Evolutionary conservation across 1,140 invertebrate species (phyloP), one percentile per base, ranked within the genome.

Genomic region (Agrilus planipennis): DNA sequence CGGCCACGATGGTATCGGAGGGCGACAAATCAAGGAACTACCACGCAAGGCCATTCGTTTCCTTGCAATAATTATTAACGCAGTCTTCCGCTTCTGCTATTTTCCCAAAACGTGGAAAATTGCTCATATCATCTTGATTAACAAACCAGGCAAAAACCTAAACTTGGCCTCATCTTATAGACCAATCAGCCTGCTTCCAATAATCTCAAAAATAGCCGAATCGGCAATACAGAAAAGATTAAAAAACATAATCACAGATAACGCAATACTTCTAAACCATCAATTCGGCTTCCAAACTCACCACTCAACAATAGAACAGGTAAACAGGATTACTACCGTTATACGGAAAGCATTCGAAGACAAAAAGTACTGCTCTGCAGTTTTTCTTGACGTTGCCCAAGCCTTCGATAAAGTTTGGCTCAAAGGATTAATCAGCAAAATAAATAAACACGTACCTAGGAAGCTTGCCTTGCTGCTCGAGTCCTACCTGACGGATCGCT

Each of bases 381-480:
- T 36, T 1, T 57, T 55, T 38, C 30, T 57, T 12, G 52, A 53
- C 25, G 43, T 56, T 10, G 36, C 31, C 4, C 55, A 56, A 39
- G 50, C 54, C 12, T 59, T 53, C 35, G 46, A 57, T 46, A 49
- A 47, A 37, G 41, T 60, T 1, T 58, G 52, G 54, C 46, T 55
- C 23, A 16, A 46, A 22, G 51, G 57, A 7, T 18, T 47, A 16
- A 23, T 23, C 6, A 17, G 25, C 12, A 48, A 45, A 39, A 27
- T 50, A 2, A 44, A 44, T 0, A 40, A 12, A 18, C 12, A 41
- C 17, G 20, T 46, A 1, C 43, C 44, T 17, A 30, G 12, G 6
- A 42, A 44, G 23, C 46, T 48, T 19, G 43, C 35, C 41, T n/a
- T 52, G 42, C 14, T 49, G 1, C 16, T 55, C 20, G 44, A 40